Conservation (phyloP, 2,797 vertebrate genomes). For the Typhlichthys subterraneus region DNA sequence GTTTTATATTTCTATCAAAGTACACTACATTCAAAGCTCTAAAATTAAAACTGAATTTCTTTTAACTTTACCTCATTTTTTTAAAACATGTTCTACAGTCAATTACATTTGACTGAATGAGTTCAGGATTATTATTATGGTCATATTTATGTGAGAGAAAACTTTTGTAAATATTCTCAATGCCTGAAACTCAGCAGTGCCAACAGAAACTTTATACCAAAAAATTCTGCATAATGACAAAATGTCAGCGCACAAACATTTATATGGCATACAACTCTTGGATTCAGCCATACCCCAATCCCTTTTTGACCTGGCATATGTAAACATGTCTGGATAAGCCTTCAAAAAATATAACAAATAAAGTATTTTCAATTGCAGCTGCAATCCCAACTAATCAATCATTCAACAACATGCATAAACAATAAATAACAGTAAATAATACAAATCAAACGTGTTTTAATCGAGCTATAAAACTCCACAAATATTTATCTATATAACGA, state of each 20-base stretch:
- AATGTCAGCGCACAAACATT: not conserved
- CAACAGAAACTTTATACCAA: not conserved
- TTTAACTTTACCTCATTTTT: constrained; percentile 21
- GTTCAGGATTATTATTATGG: constrained; percentile 30
- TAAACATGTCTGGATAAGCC: constrained; percentile 12
- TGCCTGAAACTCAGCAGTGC: constrained; percentile 18
- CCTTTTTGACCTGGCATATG: constrained; percentile 2
- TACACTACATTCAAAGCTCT: too few relatives aligned
- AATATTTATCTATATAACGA: too few relatives aligned
- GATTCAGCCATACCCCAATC: not conserved
- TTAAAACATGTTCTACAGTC: constrained; percentile 4
- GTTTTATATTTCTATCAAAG: too few relatives aligned
- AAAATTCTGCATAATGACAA: constrained; percentile 25
- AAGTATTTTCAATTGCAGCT: constrained; percentile 16
- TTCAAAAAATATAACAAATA: not conserved
- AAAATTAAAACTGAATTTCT: too few relatives aligned
- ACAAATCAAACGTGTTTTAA: too few relatives aligned
- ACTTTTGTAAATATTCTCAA: constrained; percentile 22
- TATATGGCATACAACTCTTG: constrained; percentile 4
- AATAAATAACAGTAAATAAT: too few relatives aligned
- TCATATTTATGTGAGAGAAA: constrained; percentile 37
- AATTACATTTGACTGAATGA: constrained; percentile 34
- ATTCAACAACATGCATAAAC: constrained; percentile 2
- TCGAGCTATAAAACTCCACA: too few relatives aligned
- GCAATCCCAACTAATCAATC: constrained; percentile 13